phyloP scores from a whole-genome alignment of 2,113 vertebrate genomes.

The Ariopsis seemanni region DNA sequence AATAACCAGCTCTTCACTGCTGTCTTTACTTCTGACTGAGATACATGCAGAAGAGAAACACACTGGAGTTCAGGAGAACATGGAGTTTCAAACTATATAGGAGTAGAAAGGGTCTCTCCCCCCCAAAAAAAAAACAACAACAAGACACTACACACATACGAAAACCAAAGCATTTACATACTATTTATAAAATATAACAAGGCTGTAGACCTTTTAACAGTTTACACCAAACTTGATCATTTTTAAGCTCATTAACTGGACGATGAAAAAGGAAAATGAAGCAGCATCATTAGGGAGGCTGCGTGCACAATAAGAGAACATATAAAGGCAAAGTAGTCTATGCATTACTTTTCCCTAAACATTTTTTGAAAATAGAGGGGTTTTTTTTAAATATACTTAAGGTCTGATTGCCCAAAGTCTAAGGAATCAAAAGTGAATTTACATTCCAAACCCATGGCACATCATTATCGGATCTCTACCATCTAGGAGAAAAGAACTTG shows the following conservation, averaged over 20 bases:
- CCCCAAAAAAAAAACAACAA: background rate
- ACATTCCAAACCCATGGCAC: too few species aligned
- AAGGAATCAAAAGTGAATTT: background rate
- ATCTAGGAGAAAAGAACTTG: background rate
- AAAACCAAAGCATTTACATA: background rate
- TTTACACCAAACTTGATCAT: background rate
- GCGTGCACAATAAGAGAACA: background rate
- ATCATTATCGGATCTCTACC: background rate
- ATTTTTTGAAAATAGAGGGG: background rate
- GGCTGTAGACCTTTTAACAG: background rate
- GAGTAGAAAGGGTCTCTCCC: background rate
- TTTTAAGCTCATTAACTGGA: slow-evolving; percentile 3
- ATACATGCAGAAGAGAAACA: background rate
- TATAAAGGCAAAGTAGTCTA: background rate
- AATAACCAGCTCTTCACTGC: background rate
- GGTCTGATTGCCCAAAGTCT: background rate
- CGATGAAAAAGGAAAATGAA: background rate
- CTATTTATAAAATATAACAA: background rate
- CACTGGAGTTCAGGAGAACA: background rate
- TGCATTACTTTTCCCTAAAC: background rate
- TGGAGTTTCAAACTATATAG: background rate
- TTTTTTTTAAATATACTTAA: background rate
- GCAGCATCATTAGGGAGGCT: background rate
- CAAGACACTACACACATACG: background rate
- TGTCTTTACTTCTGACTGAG: background rate